Evolutionary conservation across 2,797 vertebrate genomes (phyloP).

Genomic region (Halcyon badia): DNA sequence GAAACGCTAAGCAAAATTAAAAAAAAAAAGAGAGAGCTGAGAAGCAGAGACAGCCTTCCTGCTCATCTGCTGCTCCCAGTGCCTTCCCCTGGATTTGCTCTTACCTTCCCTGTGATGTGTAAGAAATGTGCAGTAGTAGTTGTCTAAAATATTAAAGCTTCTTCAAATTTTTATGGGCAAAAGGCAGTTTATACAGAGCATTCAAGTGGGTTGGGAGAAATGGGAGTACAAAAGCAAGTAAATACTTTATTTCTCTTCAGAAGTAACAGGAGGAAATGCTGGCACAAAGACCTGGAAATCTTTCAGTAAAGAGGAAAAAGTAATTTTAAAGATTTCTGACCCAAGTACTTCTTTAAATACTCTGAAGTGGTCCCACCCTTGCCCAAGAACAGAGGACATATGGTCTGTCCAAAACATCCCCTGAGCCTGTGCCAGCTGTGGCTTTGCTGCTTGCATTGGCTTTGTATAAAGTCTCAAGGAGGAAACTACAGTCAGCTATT

Average conservation of each 20-base stretch:
- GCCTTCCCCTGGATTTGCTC: not conserved
- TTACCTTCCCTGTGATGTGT: not conserved
- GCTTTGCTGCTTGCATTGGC: not conserved
- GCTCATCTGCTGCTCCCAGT: not conserved
- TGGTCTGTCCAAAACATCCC: not conserved
- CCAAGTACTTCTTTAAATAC: not conserved
- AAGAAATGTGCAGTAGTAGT: not conserved
- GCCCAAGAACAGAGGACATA: not conserved
- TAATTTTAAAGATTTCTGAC: not conserved
- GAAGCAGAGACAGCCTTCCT: not conserved
- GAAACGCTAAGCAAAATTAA: not conserved
- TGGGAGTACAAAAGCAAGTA: not conserved
- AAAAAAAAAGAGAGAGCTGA: not conserved
- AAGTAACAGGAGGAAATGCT: not conserved
- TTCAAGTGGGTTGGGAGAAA: not conserved
- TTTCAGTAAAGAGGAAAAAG: not conserved
- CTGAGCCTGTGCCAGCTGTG: not conserved
- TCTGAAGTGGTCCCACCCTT: not conserved
- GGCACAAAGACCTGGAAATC: not conserved
- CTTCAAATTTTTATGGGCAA: not conserved
- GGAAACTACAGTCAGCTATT: not conserved
- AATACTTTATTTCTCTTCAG: conserved; percentile 20
- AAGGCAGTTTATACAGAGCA: not conserved
- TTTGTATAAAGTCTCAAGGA: not conserved
- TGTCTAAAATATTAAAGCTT: not conserved